These are phyloP conservation scores for Dromas ardeola DNA, from an alignment of 2,113 vertebrate species.

Conservation along the genomic window DNA sequence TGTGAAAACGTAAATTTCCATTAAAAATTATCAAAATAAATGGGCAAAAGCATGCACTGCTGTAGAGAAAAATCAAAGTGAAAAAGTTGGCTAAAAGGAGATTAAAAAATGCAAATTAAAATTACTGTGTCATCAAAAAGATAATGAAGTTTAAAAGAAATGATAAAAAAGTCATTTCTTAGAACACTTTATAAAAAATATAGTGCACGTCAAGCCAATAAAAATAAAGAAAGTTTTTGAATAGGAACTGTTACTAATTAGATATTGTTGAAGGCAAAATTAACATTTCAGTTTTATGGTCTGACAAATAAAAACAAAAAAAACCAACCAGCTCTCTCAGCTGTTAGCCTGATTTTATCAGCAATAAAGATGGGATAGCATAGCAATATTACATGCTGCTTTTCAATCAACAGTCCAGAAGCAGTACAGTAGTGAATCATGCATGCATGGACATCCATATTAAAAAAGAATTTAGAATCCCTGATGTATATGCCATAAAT, in stretches of 20 bases:
- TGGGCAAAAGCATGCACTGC: neutral
- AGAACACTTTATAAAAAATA: conserved; percentile 21
- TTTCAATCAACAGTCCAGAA: neutral
- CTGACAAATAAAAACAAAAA: neutral
- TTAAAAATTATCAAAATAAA: conserved; percentile 63
- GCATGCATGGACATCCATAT: neutral
- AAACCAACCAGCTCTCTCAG: neutral
- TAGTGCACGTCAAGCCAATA: conserved; percentile 26
- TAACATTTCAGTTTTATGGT: conserved; percentile 46
- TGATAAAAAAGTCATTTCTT: conserved; percentile 20
- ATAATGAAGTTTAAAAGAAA: conserved; percentile 72
- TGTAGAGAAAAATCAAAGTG: conserved; percentile 53
- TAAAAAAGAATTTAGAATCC: neutral
- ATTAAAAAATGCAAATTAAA: conserved; percentile 67
- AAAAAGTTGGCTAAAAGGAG: conserved; percentile 49
- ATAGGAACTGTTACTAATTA: conserved; percentile 54
- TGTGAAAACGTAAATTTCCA: conserved; percentile 55
- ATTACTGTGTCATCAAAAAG: conserved; percentile 70
- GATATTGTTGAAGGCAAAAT: conserved; percentile 39
- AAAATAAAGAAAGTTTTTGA: conserved; percentile 57
- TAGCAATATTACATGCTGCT: neutral
- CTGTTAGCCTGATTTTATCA: neutral
- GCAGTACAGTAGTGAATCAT: neutral
- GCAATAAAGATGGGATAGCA: neutral
- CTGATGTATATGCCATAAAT: neutral